Conservation (phyloP, 2,113 vertebrate genomes). For the Ascaphus truei region DNA sequence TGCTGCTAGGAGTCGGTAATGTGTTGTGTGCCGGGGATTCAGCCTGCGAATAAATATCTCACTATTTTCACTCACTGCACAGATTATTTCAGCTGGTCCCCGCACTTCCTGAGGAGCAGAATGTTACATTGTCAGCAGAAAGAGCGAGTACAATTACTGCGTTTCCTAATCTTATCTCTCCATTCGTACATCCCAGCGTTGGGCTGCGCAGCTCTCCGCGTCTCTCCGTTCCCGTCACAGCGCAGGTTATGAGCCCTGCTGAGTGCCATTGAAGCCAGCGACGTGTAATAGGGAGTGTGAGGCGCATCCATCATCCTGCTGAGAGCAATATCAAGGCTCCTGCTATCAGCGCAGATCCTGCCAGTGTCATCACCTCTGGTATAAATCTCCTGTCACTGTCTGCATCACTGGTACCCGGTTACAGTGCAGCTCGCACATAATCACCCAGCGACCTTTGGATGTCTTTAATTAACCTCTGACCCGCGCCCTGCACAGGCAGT, state of each 20-base stretch:
- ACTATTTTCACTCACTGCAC: too few species aligned
- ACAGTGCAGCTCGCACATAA: conserved; percentile 78
- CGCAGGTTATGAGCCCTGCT: conserved; percentile 67
- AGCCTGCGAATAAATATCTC: too few species aligned
- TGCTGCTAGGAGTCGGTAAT: too few species aligned
- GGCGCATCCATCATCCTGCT: conserved; percentile 84
- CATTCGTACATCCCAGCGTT: conserved; percentile 72
- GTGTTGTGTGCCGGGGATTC: too few species aligned
- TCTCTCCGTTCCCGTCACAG: conserved; percentile 57
- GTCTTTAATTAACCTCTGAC: conserved; percentile 95
- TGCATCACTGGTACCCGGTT: conserved; percentile 77
- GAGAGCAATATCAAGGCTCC: conserved; percentile 78
- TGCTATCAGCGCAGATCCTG: conserved; percentile 92
- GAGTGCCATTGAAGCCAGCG: conserved; percentile 76
- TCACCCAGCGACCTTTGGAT: conserved; percentile 80
- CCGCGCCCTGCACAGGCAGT: conserved; percentile 61
- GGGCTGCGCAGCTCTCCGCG: conserved; percentile 64
- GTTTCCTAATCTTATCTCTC: conserved; percentile 69
- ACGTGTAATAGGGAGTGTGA: conserved; percentile 87
- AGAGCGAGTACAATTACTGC: conserved; percentile 68
- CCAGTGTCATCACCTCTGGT: conserved; percentile 77
- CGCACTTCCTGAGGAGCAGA: conserved; percentile 42
- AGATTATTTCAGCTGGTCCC: not conserved
- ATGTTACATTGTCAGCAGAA: conserved; percentile 67
- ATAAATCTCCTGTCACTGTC: conserved; percentile 91